Evolutionary conservation across 1,140 invertebrate species (phyloP), one percentile per base, ranked within the genome.

Genomic region (Macrobrachium nipponense): DNA sequence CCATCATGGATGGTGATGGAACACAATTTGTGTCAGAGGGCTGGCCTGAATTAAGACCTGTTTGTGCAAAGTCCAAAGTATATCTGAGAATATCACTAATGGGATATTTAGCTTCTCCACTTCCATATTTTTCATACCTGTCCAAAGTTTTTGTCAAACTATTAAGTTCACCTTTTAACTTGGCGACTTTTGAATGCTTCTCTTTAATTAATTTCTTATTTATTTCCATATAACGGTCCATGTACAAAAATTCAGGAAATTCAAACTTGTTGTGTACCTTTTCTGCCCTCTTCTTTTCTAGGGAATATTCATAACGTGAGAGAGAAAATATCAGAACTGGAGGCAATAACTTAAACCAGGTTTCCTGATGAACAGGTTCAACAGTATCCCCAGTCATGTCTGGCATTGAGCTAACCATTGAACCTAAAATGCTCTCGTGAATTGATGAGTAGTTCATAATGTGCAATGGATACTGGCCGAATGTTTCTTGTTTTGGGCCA

Each of bases 221-320:
- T 36, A 89, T 89, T 75, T 91, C 91, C 90, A 93, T 91, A 89
- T 93, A 93, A 82, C 92, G 91, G 87, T 93, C 92, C 91, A 93
- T 91, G 89, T 91, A 93, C 43, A 93, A 90, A 62, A 91, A 89
- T 86, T 91, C 89, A 78, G 92, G 92, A 89, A 93, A 93, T 82
- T 91, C 91, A 86, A 93, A 91, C 88, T 92, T 91, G 79, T 92
- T 92, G 88, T 92, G 92, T 77, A 93, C 92, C 90, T 93, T 92
- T 88, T 92, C 92, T 68, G 92, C 91, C 75, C 91, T 89, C 27
- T 91, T 90, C 73, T 91, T 85, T 82, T 92, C 91, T 77, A 92
- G 91, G 87, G 92, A 92, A 89, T 92, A 93, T 75, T 92, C 91
- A 89, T 92, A 92, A n/a, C 92, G 89, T n/a, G 92, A 92, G 20